Base-by-base conservation (phyloP, 1,140 invertebrate species). In the Akabosia matsudoensis region DNA sequence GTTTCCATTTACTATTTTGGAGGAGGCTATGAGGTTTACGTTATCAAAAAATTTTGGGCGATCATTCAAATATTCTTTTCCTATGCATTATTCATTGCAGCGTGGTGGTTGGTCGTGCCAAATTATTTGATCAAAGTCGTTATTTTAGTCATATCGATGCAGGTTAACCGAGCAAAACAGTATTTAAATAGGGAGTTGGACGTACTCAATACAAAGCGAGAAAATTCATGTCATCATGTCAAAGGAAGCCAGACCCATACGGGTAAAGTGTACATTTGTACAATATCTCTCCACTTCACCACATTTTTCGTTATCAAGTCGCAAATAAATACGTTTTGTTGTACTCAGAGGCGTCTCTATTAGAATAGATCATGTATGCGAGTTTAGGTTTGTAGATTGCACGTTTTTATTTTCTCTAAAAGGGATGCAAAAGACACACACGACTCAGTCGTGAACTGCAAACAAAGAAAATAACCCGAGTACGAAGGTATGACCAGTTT, bases 171-270 rank as follows among this genome's bases (percentile, higher is more conserved):
- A 18, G 37, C 37, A 45, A 45, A n/a, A n/a, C n/a, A n/a, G n/a
- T n/a, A 45, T 45, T 45, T 45, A 45, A 45, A 45, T 45, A 45
- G 18, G 37, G 37, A 45, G 7, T 45, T 7, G 37, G 37, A 45
- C 37, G 18, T 18, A 7, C 7, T 18, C 37, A 45, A 31, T 13
- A 67, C 28, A 67, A 67, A 67, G 61, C 31, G 61, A 67, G 61
- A 67, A 67, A 67, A 67, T 30, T 31, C 61, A 67, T 67, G 61
- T 67, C 61, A 67, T 67, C 61, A 67, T 67, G 61, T 67, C 61
- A 67, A 61, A 3, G 4, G 13, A 61, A 30, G 61, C 31, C 61
- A 67, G n/a, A n/a, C n/a, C n/a, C n/a, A n/a, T n/a, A n/a, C n/a
- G n/a, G n/a, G n/a, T n/a, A n/a, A n/a, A n/a, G n/a, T n/a, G n/a